Evolutionary conservation across 2,888 invertebrate species (phyloP).

Genomic region (Sipha maydis): DNA sequence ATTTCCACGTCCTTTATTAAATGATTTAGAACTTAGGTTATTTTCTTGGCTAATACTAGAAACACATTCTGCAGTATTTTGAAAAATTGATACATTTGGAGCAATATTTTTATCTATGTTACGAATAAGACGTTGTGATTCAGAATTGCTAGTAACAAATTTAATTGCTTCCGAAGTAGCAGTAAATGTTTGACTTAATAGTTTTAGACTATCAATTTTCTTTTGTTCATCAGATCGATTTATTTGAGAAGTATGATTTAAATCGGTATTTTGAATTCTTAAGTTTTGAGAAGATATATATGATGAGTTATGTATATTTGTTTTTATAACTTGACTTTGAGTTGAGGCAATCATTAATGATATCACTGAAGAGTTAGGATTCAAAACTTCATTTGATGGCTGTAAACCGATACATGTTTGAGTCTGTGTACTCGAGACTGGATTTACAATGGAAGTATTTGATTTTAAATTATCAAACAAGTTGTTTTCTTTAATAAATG

Average conservation of each 20-base stretch:
- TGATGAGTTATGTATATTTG: slow-evolving; percentile 22
- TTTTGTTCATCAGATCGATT: slow-evolving; percentile 50
- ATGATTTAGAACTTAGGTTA: background rate
- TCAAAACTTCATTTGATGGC: slow-evolving; percentile 9
- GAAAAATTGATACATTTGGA: slow-evolving; percentile 36
- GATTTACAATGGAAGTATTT: slow-evolving; percentile 24
- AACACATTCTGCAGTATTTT: slow-evolving; percentile 19
- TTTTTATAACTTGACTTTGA: slow-evolving; percentile 53
- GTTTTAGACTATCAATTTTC: slow-evolving; percentile 48
- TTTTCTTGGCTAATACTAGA: slow-evolving; percentile 25
- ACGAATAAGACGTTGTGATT: slow-evolving; percentile 49
- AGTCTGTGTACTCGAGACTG: slow-evolving; percentile 51
- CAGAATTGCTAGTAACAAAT: slow-evolving; percentile 56
- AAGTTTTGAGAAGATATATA: slow-evolving; percentile 33
- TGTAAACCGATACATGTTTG: slow-evolving; percentile 42
- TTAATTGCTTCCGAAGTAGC: slow-evolving; percentile 57
- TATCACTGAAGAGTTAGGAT: slow-evolving; percentile 43
- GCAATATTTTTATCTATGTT: slow-evolving; percentile 24
- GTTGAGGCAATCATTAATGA: slow-evolving; percentile 51
- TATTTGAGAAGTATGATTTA: slow-evolving; percentile 14
- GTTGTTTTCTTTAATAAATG: slow-evolving; percentile 35
- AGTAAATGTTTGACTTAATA: slow-evolving; percentile 54
- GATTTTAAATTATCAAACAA: slow-evolving; percentile 30
- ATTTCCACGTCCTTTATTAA: slow-evolving; percentile 30
- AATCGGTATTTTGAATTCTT: slow-evolving; percentile 16